Conservation (phyloP, 2,888 invertebrate species). For the Drosophila prostipennis region DNA sequence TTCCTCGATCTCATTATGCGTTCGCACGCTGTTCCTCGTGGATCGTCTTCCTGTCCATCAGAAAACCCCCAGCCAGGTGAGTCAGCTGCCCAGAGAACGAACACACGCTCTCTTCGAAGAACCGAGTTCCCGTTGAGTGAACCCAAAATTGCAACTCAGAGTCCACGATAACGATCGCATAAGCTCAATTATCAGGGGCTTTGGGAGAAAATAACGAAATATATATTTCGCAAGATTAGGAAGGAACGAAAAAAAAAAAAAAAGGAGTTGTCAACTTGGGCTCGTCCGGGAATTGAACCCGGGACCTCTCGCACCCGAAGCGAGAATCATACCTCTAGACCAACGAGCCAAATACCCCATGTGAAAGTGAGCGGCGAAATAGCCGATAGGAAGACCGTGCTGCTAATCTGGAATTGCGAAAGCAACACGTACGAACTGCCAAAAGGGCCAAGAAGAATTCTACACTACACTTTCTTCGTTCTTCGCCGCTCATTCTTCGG, state of each 20-base stretch:
- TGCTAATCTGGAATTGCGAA: background rate
- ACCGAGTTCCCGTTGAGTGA: slow-evolving; percentile 11
- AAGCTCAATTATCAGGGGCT: slow-evolving; percentile 6
- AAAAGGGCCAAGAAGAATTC: slow-evolving; percentile 2
- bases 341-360: slow-evolving; percentile 69
- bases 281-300: slow-evolving; percentile 82
- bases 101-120: background rate
- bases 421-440: background rate
- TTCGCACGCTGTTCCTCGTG: slow-evolving; percentile 37
- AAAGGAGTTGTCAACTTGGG: slow-evolving; percentile 47
- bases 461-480: slow-evolving; percentile 5
- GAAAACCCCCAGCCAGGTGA: slow-evolving; percentile 8
- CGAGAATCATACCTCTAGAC: slow-evolving; percentile 82
- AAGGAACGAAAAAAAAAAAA: background rate
- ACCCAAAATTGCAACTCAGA: slow-evolving; percentile 6
- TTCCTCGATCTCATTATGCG: slow-evolving; percentile 35
- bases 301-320: slow-evolving; percentile 83
- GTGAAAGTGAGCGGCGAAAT: background rate
- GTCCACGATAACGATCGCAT: background rate
- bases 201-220: background rate
- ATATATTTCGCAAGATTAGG: background rate
- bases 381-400: background rate
- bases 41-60: slow-evolving; percentile 20
- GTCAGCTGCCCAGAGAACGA: slow-evolving; percentile 3
- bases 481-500: background rate